Evolutionary conservation across 2,888 invertebrate species (phyloP).

Genomic region (Parnassius apollo): DNA sequence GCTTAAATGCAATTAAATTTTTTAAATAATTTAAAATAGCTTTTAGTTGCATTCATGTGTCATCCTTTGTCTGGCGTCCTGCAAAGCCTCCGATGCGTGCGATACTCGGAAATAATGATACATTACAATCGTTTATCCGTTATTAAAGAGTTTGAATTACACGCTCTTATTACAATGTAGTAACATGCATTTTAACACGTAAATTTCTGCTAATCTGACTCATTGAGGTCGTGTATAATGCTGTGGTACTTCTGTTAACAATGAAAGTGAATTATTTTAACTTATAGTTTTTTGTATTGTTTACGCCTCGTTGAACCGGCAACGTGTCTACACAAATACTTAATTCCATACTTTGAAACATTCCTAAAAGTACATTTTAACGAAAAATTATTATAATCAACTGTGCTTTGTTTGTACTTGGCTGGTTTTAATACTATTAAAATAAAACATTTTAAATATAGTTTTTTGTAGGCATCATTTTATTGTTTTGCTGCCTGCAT

Average conservation of each 20-base stretch:
- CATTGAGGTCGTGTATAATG: slow-evolving; percentile 24
- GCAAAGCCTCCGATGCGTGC: slow-evolving; percentile 40
- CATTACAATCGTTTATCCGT: slow-evolving; percentile 15
- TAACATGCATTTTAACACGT: slow-evolving; percentile 27
- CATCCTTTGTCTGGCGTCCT: slow-evolving; percentile 48
- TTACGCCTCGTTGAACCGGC: slow-evolving; percentile 16
- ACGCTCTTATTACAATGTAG: slow-evolving; percentile 23
- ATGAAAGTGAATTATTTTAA: slow-evolving; percentile 21
- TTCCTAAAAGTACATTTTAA: not conserved
- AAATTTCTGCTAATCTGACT: slow-evolving; percentile 19
- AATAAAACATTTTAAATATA: no score
- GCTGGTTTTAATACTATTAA: no score
- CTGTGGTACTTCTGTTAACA: slow-evolving; percentile 9
- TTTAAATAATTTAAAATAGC: slow-evolving; percentile 32
- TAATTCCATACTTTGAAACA: not conserved
- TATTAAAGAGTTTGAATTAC: slow-evolving; percentile 9
- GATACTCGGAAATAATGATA: slow-evolving; percentile 33
- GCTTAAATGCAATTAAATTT: slow-evolving; percentile 24
- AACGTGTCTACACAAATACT: not conserved
- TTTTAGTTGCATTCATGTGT: slow-evolving; percentile 33
- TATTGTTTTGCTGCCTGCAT: no score
- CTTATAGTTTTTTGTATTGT: slow-evolving; percentile 1
- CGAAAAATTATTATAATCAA: no score
- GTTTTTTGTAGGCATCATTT: no score
- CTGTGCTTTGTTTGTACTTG: no score